phyloP scores from a whole-genome alignment of 2,888 invertebrate genomes.

The Lasioglossum lativentre region DNA sequence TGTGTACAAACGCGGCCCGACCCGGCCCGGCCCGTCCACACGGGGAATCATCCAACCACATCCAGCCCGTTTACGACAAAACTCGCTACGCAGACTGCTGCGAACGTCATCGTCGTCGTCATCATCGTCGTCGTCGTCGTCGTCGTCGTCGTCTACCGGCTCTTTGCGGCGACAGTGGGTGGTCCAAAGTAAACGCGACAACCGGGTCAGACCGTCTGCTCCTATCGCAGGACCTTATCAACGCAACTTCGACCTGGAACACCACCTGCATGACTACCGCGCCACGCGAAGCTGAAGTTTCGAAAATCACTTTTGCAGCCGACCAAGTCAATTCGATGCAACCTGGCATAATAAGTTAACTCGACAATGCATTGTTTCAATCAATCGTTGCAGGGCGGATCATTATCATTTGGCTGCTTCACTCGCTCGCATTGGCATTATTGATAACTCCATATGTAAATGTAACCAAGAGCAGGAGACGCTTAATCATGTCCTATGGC shows the following conservation, averaged over 20 bases:
- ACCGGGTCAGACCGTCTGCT: conserved; percentile 71
- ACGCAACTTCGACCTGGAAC: neutral
- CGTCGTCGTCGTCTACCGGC: neutral
- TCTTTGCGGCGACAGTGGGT: conserved; percentile 19
- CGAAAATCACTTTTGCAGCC: neutral
- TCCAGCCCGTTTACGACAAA: conserved; percentile 32
- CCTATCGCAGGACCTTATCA: conserved; percentile 37
- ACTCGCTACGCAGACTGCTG: neutral
- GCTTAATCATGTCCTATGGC: too few relatives aligned
- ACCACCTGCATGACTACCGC: neutral
- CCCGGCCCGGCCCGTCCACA: conserved; percentile 18
- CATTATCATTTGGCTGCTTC: too few relatives aligned
- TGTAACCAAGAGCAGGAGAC: too few relatives aligned
- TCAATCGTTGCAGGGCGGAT: too few relatives aligned
- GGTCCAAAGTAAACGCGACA: conserved; percentile 59
- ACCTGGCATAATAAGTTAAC: too few relatives aligned
- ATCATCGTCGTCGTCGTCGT: neutral
- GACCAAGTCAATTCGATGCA: too few relatives aligned
- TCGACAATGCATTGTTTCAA: too few relatives aligned
- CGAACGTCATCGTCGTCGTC: neutral
- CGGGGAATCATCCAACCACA: conserved; percentile 8
- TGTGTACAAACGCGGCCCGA: conserved; percentile 36
- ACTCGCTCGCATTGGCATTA: too few relatives aligned
- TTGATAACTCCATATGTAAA: too few relatives aligned
- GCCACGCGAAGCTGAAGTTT: neutral